Conservation (phyloP, 2,113 vertebrate species). For the Bos javanicus region DNA sequence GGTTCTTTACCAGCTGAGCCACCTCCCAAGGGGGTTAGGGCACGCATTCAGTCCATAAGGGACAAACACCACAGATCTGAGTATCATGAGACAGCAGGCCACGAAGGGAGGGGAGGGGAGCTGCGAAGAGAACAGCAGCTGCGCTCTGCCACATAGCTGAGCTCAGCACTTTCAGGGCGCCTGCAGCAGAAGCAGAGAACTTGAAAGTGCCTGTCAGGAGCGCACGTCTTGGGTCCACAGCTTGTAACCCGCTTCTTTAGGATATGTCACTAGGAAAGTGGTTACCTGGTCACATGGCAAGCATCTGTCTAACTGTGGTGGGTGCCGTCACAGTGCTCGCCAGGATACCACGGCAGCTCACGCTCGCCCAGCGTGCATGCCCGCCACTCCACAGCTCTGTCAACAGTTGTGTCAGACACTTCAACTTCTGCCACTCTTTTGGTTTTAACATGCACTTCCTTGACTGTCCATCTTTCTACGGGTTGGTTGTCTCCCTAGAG, state of each 20-base stretch:
- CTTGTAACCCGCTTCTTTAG: background rate
- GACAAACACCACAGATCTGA: background rate
- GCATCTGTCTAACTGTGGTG: fast-evolving
- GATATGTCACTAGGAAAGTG: fast-evolving
- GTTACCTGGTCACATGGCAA: fast-evolving
- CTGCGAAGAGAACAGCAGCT: no score
- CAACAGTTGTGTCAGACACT: background rate
- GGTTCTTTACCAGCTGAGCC: background rate
- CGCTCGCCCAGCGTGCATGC: background rate
- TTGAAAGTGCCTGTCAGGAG: background rate
- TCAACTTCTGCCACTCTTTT: background rate
- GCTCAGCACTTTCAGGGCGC: background rate
- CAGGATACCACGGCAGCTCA: fast-evolving
- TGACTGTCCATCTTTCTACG: background rate
- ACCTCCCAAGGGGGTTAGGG: background rate
- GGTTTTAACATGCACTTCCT: background rate
- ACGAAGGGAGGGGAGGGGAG: no score
- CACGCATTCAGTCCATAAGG: background rate
- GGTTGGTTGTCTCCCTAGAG: background rate
- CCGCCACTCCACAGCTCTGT: fast-evolving
- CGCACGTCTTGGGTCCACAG: fast-evolving
- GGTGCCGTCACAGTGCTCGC: background rate
- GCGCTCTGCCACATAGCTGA: fast-evolving
- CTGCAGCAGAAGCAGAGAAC: background rate
- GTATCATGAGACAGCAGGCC: background rate